Evolutionary conservation across 2,797 vertebrate species (phyloP), one percentile per base, ranked within the genome.

Genomic region (Xenopus petersii): DNA sequence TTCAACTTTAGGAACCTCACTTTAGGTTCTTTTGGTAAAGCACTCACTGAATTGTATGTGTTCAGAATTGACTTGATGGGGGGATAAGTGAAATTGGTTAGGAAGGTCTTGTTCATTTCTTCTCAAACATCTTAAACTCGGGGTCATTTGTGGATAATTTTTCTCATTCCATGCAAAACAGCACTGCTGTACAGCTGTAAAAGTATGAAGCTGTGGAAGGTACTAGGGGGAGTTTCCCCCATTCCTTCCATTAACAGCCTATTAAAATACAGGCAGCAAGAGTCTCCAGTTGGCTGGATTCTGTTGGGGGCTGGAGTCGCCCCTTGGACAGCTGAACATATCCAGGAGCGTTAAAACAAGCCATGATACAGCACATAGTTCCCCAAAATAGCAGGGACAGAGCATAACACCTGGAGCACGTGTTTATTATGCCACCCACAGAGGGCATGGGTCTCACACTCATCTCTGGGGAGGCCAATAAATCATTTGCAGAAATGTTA

Each of bases 361-460:
- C 6, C 15, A 13, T 7, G 55, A 24, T n/a, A 17, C 6, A 17
- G 30, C 26, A 36, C 61, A 63, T 33, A 30, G 10, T 62, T 13
- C 11, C 24, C 16, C 16, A 2, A 24, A 60, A 26, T 26, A 60
- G 21, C 58, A 5, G 21, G 17, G 58, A 60, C 17, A 30, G 2
- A 17, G 15, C 17, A 12, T 42, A 55, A 72, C 42, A 64, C 17
- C 36, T 55, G 12, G 9, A 46, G 55, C 68, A 61, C 5, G 12
- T 67, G 62, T 61, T 67, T 71, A 30, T 59, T n/a, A 49, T 61
- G 26, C 68, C 69, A 77, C 75, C 68, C 69, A 77, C 63, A 26
- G 55, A 62, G 75, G 26, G 21, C 26, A 47, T 26, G 17, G 12
- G 21, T 30, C 59, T 9, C 58, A n/a, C 54, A 24, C 33, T 15